Conservation (phyloP, 1,140 invertebrate genomes). For the Ectropis grisescens region DNA sequence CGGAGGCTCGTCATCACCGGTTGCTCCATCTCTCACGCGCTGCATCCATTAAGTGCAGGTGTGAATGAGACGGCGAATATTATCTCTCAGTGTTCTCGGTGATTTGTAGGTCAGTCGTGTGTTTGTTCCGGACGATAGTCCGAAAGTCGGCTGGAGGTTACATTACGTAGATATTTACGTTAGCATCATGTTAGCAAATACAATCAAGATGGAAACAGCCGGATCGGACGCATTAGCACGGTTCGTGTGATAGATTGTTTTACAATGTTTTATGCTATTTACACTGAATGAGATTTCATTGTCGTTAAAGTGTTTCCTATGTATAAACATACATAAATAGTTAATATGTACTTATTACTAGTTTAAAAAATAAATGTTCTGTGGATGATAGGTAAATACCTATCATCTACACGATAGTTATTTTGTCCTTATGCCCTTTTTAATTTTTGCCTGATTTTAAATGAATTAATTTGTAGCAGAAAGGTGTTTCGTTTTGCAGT, state of each 20-base stretch:
- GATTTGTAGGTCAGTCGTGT: constrained; percentile 68
- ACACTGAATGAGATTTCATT: constrained; percentile 5
- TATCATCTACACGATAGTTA: too few relatives aligned
- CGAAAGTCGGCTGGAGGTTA: constrained; percentile 68
- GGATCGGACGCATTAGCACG: constrained; percentile 11
- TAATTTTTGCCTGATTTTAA: too few relatives aligned
- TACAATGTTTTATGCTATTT: constrained; percentile 7
- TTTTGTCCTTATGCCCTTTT: too few relatives aligned
- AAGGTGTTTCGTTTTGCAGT: too few relatives aligned
- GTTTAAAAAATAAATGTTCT: too few relatives aligned
- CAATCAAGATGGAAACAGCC: constrained; percentile 8
- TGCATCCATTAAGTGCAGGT: constrained; percentile 17
- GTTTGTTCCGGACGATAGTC: constrained; percentile 65
- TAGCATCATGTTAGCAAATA: constrained; percentile 26
- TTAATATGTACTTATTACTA: too few relatives aligned
- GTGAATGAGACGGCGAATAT: constrained; percentile 38
- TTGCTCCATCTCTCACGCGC: constrained; percentile 41
- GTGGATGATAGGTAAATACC: too few relatives aligned
- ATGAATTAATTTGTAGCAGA: too few relatives aligned
- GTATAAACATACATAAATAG: too few relatives aligned
- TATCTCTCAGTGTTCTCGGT: constrained; percentile 49
- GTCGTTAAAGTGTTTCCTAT: too few relatives aligned
- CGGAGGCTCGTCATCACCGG: constrained; percentile 63
- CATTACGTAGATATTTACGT: constrained; percentile 50
- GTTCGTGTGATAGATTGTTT: not conserved